A percentile compares a stretch with the other conserved stretches of the same genome.
Evolutionary conservation across 2,797 vertebrate species (phyloP).

Genomic region (Pyrocephalus nanus): DNA sequence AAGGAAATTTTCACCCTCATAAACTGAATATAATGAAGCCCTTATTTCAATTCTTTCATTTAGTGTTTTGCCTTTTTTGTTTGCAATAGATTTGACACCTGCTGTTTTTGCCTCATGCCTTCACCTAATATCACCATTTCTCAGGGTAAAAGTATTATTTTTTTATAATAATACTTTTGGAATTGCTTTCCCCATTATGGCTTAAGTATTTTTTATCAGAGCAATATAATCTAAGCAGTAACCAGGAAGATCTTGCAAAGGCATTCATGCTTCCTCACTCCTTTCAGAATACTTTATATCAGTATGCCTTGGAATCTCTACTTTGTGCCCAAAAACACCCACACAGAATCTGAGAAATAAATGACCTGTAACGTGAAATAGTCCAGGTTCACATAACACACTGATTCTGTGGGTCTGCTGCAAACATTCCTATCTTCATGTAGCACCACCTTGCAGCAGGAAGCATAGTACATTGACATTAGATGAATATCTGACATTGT

Average conservation of each 20-base stretch:
- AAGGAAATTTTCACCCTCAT: slow-evolving; percentile 13
- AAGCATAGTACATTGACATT: background rate
- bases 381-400: background rate
- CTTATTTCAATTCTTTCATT: slow-evolving; percentile 54
- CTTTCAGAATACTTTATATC: background rate
- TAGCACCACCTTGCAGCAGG: background rate
- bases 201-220: slow-evolving; percentile 30
- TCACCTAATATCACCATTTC: slow-evolving; percentile 2
- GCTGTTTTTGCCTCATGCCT: slow-evolving; percentile 34
- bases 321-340: background rate
- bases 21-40: slow-evolving; percentile 23
- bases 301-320: background rate
- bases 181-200: slow-evolving; percentile 38
- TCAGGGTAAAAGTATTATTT: slow-evolving; percentile 17
- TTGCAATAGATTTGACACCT: slow-evolving; percentile 47
- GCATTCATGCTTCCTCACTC: background rate
- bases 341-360: background rate
- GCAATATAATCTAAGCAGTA: slow-evolving; percentile 17
- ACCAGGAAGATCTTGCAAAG: background rate
- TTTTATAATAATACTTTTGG: slow-evolving; percentile 41
- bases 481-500: background rate
- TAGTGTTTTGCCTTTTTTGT: slow-evolving; percentile 33
- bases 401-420: background rate
- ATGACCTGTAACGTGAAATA: background rate
- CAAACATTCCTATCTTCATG: background rate